Evolutionary conservation across 2,888 invertebrate species (phyloP), one percentile per base, ranked within the genome.

Genomic region (Poecilus cupreus): DNA sequence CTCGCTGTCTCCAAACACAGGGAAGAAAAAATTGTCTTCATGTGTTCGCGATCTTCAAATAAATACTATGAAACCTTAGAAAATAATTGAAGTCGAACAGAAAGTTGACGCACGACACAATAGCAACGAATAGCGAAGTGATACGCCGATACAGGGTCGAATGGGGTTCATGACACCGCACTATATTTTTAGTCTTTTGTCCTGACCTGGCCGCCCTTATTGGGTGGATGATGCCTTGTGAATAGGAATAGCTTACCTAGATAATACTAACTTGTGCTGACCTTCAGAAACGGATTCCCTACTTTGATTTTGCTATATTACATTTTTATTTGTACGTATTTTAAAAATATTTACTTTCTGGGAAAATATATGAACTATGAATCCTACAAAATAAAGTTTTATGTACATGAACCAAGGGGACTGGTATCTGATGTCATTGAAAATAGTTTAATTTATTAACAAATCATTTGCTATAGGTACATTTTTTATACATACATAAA

Each of bases 11-110:
- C 20, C 16, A 6, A 32, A 32, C 54, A 75, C 16, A 60, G 78
- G 78, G 64, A 78, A 64, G 78, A 60, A 78, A 78, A 78, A 78
- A 78, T 18, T 76, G 64, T 46, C 78, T 64, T 78, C 60, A 13
- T 60, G 51, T 75, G 75, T 75, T 70, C 18, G 43, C 37, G 43
- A 70, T 70, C 60, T 60, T 78, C 64, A 64, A 78, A 78, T 78
- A 78, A 78, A 78, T 78, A 64, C 78, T 78, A 60, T 78, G 78
- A 78, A 78, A 78, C 78, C 78, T 64, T 78, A 78, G 78, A 64
- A 78, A 46, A 78, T 78, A 78, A 78, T 78, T 78, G 78, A 78
- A 57, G 24, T 46, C 72, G 46, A 72, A n/a, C 72, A 22, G 18
- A n/a, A 51, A 60, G 60, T 60, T 51, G 75, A 75, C 49, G 75